Evolutionary conservation across 2,113 vertebrate species (phyloP), one percentile per base, ranked within the genome.

Genomic region (Clarias batrachus): DNA sequence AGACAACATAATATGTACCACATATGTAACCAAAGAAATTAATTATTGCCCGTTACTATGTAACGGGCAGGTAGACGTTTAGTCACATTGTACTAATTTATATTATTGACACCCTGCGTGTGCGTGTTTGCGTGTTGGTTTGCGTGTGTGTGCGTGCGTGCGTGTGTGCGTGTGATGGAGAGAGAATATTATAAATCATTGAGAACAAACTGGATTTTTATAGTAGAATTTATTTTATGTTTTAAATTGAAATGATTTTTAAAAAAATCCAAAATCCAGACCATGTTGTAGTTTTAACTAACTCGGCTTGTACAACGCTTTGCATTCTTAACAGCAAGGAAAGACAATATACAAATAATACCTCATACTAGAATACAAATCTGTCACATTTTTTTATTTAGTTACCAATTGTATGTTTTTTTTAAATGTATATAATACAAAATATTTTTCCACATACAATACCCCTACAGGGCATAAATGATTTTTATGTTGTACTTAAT

Each of bases 341-440:
- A 89, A 93, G 88, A 89, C 95, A 97, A 95, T 92, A 92, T 97
- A 97, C 97, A 98, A 97, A 97, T 97, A 98, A 97, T 99, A 99
- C 98, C 98, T 99, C 98, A 98, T 96, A 95, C 95, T 95, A 94
- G 89, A 93, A 90, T 91, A 93, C 91, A 92, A 88, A 92, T 91
- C 92, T 95, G 94, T 96, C 96, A 96, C 95, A 93, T 95, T 94
- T 93, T 37, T 78, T 85, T 86, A 54, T 88, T 94, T 94, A 94
- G 95, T 95, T 94, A 94, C 94, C 96, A 95, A 93, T 92, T 87
- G 93, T 95, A 94, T 91, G 88, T 81, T 88, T 80, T 89, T 90
- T 95, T 48, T 48, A 96, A 95, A 94, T 99, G 97, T 99, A 98
- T 92, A 98, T 97, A 98, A 95, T 96, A 94, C 94, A 93, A 92